phyloP scores from a whole-genome alignment of 2,888 invertebrate species.

The Netelia melanura region DNA sequence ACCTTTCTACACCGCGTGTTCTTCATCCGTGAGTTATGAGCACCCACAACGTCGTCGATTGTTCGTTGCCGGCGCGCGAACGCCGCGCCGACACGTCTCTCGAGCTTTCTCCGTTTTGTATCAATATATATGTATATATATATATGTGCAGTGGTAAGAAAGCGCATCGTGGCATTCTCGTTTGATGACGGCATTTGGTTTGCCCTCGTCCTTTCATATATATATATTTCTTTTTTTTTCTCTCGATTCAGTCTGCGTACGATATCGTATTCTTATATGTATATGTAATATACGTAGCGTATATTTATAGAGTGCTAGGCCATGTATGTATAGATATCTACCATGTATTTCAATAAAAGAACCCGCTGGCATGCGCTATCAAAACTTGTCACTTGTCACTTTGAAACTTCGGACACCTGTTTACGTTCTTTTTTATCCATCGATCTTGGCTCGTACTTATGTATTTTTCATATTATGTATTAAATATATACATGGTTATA shows the following conservation, averaged over 20 bases:
- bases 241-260: constrained; percentile 4
- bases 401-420: constrained; percentile 57
- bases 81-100: constrained; percentile 41
- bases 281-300: background rate
- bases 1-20: constrained; percentile 57
- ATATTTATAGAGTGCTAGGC: constrained; percentile 33
- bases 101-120: constrained; percentile 56
- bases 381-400: constrained; percentile 72
- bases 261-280: background rate
- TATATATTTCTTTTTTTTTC: background rate
- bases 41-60: constrained; percentile 58
- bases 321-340: constrained; percentile 3
- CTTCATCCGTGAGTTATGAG: constrained; percentile 60
- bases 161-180: constrained; percentile 48
- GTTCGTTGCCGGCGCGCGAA: constrained; percentile 39
- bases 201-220: constrained; percentile 34
- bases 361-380: constrained; percentile 74
- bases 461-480: constrained; percentile 16
- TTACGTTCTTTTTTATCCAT: constrained; percentile 55
- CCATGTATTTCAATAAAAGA: constrained; percentile 50
- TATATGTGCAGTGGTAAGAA: constrained; percentile 14
- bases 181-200: constrained; percentile 55
- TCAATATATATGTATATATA: constrained; percentile 32
- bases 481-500: background rate
- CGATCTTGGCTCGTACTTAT: constrained; percentile 49